These are phyloP conservation scores for Cervus canadensis DNA, from an alignment of 2,113 vertebrate genomes.

Conservation along the genomic window DNA sequence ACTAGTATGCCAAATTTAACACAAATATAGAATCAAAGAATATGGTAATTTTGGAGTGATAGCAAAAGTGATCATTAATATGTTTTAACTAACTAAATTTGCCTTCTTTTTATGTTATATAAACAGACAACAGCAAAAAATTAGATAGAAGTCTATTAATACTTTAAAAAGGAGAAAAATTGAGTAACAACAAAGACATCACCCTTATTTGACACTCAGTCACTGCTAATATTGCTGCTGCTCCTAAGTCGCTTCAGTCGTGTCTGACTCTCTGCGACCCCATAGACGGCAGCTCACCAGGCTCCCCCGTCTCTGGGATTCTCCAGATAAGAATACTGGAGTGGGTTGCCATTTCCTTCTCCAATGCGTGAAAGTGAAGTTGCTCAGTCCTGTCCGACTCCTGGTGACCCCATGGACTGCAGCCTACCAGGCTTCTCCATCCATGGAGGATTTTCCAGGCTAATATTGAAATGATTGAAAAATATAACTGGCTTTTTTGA, in stretches of 20 bases:
- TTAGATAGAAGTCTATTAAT: background rate
- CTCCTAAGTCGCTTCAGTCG: background rate
- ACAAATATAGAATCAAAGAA: background rate
- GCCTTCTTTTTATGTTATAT: background rate
- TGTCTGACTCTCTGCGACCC: background rate
- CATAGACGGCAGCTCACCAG: background rate
- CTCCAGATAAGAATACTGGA: background rate
- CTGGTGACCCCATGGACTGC: background rate
- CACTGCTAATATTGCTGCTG: background rate
- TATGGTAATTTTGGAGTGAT: background rate
- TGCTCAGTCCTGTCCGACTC: background rate
- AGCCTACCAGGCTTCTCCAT: background rate
- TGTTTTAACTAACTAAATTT: background rate
- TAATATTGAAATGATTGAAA: background rate
- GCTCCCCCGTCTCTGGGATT: accelerated
- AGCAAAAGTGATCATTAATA: background rate
- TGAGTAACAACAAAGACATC: background rate
- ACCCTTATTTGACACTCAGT: background rate
- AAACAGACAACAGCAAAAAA: background rate
- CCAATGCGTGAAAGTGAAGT: background rate
- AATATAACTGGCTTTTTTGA: background rate
- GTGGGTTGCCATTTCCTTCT: background rate
- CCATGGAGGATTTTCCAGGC: background rate
- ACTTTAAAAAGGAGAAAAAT: background rate
- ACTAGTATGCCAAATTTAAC: background rate